Evolutionary conservation across 2,888 invertebrate species (phyloP), one percentile per base, ranked within the genome.

Genomic region (Phaonia tiefii): DNA sequence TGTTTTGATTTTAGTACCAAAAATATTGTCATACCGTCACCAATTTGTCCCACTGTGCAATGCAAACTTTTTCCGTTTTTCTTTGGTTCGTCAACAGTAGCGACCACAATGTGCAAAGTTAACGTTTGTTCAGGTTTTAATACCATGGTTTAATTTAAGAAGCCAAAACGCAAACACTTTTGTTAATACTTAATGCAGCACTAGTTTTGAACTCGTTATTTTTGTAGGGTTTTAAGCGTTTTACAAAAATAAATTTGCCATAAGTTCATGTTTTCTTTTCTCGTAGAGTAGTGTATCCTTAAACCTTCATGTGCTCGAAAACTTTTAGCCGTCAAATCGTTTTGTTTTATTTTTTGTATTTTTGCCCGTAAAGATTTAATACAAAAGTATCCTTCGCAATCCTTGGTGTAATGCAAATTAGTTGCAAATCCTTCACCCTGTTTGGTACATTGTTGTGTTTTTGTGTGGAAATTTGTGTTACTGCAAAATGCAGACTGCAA

Each of bases 321-420:
- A 63, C 42, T 63, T 51, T 51, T 22, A 39, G 42, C 37, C 20
- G 20, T 22, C 5, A 13, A 15, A 37, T 60, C 39, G 37, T 44
- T 44, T 51, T 22, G 51, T 11, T 51, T 4, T 8, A 31, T 31
- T 31, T 3, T 31, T 31, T n/a, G n/a, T n/a, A n/a, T n/a, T n/a
- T n/a, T n/a, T n/a, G n/a, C n/a, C n/a, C n/a, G n/a, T n/a, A n/a
- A n/a, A n/a, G 15, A 5, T 58, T 5, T 39, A 60, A 20, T 22
- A n/a, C 63, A 11, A 39, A 63, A 63, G 49, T 44, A 80, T 84
- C 84, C 74, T 84, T 75, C 83, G 84, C 84, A 81, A 87, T 85
- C 83, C 67, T 63, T 63, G n/a, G 17, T n/a, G 49, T 37, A 60
- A 72, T 58, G 70, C 71, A 79, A 75, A 79, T 75, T 71, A 75